Conservation (phyloP, 1,140 invertebrate genomes). For the Trichonephila clavipes region DNA sequence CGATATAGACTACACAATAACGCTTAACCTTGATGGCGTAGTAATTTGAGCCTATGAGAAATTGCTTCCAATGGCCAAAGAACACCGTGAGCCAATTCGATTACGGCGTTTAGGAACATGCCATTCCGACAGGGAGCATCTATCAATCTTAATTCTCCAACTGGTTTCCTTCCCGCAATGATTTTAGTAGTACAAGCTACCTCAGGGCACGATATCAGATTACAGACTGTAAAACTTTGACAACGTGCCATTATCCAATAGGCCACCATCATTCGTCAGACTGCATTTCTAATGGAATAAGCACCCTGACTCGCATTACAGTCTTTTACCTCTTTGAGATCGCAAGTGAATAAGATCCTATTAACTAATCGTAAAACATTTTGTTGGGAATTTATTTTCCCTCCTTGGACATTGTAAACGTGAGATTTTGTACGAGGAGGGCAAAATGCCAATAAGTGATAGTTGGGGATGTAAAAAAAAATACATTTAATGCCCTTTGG, state of each 20-base stretch:
- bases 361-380: conserved; percentile 42
- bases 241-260: conserved; percentile 62
- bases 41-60: conserved; percentile 8
- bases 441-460: not conserved
- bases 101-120: not conserved
- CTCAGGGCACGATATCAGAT: conserved; percentile 35
- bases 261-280: conserved; percentile 47
- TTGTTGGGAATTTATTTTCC: conserved; percentile 20
- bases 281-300: not conserved
- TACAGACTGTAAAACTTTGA: conserved; percentile 42
- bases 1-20: not conserved
- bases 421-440: not conserved
- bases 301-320: not conserved
- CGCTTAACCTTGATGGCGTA: conserved; percentile 27
- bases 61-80: not conserved
- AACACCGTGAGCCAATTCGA: not conserved
- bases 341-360: conserved; percentile 36
- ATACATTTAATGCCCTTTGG: not conserved
- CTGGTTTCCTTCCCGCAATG: not conserved
- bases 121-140: not conserved
- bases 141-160: conserved; percentile 10
- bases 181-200: not conserved
- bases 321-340: not conserved
- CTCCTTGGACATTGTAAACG: not conserved
- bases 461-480: not conserved